Conservation (phyloP, 2,113 vertebrate genomes). For the Dipodomys spectabilis region DNA sequence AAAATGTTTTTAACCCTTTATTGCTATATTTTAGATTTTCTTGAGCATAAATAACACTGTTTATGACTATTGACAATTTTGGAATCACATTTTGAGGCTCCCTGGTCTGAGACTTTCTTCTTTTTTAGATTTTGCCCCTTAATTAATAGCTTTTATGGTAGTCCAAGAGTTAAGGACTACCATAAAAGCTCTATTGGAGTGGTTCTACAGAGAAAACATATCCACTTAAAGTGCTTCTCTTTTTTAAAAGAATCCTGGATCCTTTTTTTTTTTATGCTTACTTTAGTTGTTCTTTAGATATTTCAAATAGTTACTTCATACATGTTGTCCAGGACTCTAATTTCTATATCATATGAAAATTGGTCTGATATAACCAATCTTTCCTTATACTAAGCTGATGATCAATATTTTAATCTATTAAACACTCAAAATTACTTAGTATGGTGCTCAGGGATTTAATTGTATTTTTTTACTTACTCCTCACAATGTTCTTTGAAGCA, state of each 20-base stretch:
- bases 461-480: conserved; percentile 10
- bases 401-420: conserved; percentile 1
- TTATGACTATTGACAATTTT: neutral
- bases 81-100: neutral
- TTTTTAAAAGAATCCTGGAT: neutral
- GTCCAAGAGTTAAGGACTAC: too few species aligned
- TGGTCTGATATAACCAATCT: neutral
- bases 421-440: neutral
- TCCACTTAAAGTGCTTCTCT: neutral
- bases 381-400: neutral
- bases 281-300: neutral
- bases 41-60: neutral
- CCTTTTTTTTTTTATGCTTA: neutral
- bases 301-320: neutral
- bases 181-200: neutral
- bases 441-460: neutral
- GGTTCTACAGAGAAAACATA: neutral
- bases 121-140: neutral
- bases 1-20: neutral
- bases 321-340: neutral
- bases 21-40: neutral
- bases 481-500: neutral
- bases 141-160: neutral
- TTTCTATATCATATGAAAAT: neutral
- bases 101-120: neutral